phyloP scores from a whole-genome alignment of 1,140 invertebrate species.

The Homalodisca vitripennis region DNA sequence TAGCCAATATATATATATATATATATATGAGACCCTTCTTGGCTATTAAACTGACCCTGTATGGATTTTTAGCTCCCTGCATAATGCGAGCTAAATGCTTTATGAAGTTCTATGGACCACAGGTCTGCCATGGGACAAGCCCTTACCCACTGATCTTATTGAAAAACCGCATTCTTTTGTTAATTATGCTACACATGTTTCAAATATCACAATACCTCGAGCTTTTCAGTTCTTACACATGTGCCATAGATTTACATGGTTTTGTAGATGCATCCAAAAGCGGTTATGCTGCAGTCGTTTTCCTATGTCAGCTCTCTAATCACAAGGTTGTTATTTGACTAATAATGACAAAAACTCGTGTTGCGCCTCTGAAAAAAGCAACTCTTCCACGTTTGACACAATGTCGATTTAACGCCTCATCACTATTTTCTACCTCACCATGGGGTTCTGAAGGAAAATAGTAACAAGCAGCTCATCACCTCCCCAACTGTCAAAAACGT shows the following conservation, averaged over 20 bases:
- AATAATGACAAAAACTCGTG: too few species aligned
- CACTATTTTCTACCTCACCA: too few species aligned
- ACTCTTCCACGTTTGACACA: too few species aligned
- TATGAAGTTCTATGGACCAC: not conserved
- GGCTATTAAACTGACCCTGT: too few species aligned
- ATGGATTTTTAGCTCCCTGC: not conserved
- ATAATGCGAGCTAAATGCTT: not conserved
- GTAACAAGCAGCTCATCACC: too few species aligned
- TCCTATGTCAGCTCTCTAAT: too few species aligned
- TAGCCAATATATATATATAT: not conserved
- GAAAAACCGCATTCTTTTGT: not conserved
- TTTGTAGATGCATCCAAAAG: slow-evolving; percentile 43
- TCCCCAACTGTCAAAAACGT: too few species aligned
- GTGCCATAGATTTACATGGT: slow-evolving; percentile 28
- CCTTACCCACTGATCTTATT: not conserved
- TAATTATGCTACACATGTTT: not conserved
- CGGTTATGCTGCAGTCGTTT: slow-evolving; percentile 44
- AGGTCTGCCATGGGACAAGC: not conserved
- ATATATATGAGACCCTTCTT: too few species aligned
- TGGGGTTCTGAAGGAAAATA: too few species aligned
- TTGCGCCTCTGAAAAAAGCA: too few species aligned
- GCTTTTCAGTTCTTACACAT: not conserved
- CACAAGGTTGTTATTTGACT: too few species aligned
- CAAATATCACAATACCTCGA: not conserved
- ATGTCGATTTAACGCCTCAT: too few species aligned